A percentile compares a stretch with the other conserved stretches of the same genome.
Evolutionary conservation across 1,140 invertebrate species (phyloP).

Genomic region (Polypedilum vanderplanki): DNA sequence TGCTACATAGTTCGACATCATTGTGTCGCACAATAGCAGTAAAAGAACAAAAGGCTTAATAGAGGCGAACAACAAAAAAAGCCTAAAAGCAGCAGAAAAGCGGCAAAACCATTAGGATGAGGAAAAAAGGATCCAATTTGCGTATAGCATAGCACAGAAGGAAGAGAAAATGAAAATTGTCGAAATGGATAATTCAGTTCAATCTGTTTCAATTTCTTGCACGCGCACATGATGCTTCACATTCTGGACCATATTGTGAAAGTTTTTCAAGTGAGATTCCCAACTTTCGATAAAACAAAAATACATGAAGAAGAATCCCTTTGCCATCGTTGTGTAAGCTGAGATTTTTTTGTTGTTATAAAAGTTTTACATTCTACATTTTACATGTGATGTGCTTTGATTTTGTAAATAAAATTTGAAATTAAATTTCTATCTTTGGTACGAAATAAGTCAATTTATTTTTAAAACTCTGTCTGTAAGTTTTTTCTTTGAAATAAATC

Average conservation of each 20-base stretch:
- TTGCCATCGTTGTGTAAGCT: no score
- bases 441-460: no score
- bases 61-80: not conserved
- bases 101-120: not conserved
- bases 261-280: not conserved
- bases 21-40: not conserved
- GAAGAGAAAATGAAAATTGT: not conserved
- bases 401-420: no score
- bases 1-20: constrained; percentile 4
- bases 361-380: no score
- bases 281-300: not conserved
- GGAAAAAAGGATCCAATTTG: constrained; percentile 6
- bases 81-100: not conserved
- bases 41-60: not conserved
- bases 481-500: no score
- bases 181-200: constrained; percentile 17
- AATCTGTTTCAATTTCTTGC: constrained; percentile 18
- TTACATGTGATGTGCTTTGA: no score
- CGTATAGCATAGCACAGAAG: not conserved
- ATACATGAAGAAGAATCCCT: not conserved
- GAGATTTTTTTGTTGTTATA: no score
- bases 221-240: not conserved
- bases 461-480: no score
- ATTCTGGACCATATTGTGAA: not conserved
- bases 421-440: no score